A percentile compares a stretch with the other conserved stretches of the same genome.
Evolutionary conservation across 30 jellyfish, hydroid and myxozoan genomes (phyloP).

Genomic region (Euphysa ruthae): DNA sequence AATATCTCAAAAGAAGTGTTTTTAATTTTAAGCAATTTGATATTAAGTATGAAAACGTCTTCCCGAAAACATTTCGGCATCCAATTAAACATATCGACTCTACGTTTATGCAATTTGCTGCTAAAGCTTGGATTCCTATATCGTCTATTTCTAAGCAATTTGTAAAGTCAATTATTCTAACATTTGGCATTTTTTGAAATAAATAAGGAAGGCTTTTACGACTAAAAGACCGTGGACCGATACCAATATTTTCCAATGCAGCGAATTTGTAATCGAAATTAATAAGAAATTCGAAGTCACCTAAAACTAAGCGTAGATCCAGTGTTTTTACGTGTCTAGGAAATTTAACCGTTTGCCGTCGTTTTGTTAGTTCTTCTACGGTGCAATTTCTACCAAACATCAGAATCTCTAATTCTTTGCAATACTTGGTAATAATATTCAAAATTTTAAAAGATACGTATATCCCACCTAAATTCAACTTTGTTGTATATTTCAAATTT

Average conservation of each 20-base stretch:
- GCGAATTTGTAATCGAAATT: constrained; percentile 39
- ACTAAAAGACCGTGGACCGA: constrained; percentile 55
- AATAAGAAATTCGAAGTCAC: constrained; percentile 68
- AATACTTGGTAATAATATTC: constrained; percentile 26
- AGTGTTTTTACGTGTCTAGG: constrained; percentile 49
- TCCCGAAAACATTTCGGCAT: constrained; percentile 73
- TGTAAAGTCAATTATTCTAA: constrained; percentile 59
- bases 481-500: constrained; percentile 34
- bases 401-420: constrained; percentile 45
- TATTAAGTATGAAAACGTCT: constrained; percentile 45
- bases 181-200: constrained; percentile 43
- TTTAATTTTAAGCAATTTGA: constrained; percentile 44
- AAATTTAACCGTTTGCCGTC: constrained; percentile 23
- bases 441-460: constrained; percentile 37
- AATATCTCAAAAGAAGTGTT: constrained; percentile 69
- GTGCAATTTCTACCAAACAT: constrained; percentile 66
- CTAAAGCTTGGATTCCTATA: constrained; percentile 38
- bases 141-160: constrained; percentile 67
- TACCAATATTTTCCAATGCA: constrained; percentile 43
- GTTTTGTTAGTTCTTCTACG: constrained; percentile 23
- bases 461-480: constrained; percentile 56
- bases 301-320: constrained; percentile 73
- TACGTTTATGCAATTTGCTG: constrained; percentile 40
- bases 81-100: constrained; percentile 81
- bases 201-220: constrained; percentile 38